Evolutionary conservation across 2,113 vertebrate species (phyloP).

Genomic region (Bos taurus): DNA sequence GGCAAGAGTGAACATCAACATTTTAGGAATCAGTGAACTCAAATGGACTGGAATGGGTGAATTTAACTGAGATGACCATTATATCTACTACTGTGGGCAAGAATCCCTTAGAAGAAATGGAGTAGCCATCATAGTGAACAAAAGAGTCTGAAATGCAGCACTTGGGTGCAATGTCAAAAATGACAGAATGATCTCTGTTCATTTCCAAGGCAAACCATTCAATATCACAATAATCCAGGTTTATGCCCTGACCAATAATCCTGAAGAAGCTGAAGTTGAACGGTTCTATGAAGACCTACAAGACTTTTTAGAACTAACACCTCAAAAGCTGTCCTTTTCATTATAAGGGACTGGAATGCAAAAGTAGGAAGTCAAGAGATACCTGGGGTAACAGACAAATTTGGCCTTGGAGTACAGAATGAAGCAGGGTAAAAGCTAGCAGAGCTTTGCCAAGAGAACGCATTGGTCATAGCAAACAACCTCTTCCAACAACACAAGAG

Average conservation of each 20-base stretch:
- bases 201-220: neutral
- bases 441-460: neutral
- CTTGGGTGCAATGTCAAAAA: neutral
- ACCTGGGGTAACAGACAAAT: neutral
- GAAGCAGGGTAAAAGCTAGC: neutral
- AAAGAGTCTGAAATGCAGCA: neutral
- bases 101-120: neutral
- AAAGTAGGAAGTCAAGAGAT: neutral
- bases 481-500: neutral
- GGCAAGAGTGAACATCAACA: fast-evolving
- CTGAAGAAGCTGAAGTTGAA: neutral
- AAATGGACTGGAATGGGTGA: neutral
- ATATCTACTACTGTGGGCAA: neutral
- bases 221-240: neutral
- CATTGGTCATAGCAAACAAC: neutral
- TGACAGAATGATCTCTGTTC: neutral
- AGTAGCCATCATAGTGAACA: neutral
- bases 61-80: neutral
- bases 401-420: neutral
- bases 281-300: fast-evolving
- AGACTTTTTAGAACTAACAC: neutral
- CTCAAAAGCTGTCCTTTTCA: neutral
- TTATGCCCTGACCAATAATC: neutral
- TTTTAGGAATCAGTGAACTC: neutral
- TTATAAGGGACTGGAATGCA: neutral